Base-by-base conservation (phyloP, 2,888 invertebrate species). In the Thymelicus sylvestris region DNA sequence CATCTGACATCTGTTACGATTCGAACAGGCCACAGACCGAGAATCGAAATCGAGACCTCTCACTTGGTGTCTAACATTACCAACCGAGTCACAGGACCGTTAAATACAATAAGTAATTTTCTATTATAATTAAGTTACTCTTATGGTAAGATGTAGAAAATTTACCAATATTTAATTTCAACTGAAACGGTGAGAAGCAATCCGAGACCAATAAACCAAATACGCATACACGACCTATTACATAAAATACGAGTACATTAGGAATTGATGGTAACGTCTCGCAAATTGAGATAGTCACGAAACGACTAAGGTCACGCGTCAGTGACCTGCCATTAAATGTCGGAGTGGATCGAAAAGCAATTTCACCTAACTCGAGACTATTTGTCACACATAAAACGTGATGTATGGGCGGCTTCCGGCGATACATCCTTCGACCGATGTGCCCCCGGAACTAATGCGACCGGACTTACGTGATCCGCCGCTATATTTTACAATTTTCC, bases 301-400 rank as follows among this genome's bases (percentile, higher is more conserved):
- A 88, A 86, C 87, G 86, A 84, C 84, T 84, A 83, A 86, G 86
- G 89, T 86, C 85, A 88, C 89, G 89, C 90, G 81, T 90, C 90
- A 90, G 84, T 89, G 83, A 86, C 83, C 86, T 88, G 87, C 88
- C 88, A 89, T 92, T 92, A 92, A 92, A 91, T 90, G 91, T 91
- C 88, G 89, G 86, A 90, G 88, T 89, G 88, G 89, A 93, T 92
- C 88, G 89, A 87, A 92, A 92, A 89, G 90, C 92, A 91, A 93
- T 93, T 92, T 89, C 84, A 84, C 81, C 88, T 91, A 91, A 90
- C 88, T 89, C 86, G 86, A 86, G 88, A 89, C 91, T 91, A 92
- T 93, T 93, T 92, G 91, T 92, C 91, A 92, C 90, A 88, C 88
- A 92, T 90, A 92, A 89, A 90, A 90, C 88, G 88, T 91, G 92